Percentiles rank a stretch among this genome's conserved stretches.
Conservation (phyloP, 2,888 invertebrate genomes). For the Bombyx huttoni region DNA sequence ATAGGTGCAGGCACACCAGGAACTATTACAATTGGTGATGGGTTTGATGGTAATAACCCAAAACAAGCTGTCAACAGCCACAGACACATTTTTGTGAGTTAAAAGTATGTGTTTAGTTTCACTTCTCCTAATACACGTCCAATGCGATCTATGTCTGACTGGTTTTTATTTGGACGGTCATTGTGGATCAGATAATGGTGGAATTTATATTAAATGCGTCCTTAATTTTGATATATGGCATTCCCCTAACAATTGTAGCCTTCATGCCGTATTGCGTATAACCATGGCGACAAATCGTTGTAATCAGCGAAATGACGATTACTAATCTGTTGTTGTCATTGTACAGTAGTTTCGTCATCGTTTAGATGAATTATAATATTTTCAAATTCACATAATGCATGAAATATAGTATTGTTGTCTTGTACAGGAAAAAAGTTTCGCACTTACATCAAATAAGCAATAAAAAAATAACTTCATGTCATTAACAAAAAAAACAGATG, state of each 20-base stretch:
- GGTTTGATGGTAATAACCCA: slow-evolving; percentile 47
- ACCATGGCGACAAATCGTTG: slow-evolving; percentile 59
- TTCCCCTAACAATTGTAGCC: slow-evolving; percentile 63
- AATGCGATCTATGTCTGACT: slow-evolving; percentile 15
- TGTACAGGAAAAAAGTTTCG: not conserved
- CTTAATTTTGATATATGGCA: slow-evolving; percentile 52
- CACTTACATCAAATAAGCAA: too few species aligned
- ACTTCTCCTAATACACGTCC: slow-evolving; percentile 7
- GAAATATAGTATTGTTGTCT: not conserved
- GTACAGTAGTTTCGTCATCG: not conserved
- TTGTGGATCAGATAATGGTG: slow-evolving; percentile 19
- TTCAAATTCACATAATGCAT: not conserved
- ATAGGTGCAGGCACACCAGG: slow-evolving; percentile 54
- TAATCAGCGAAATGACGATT: slow-evolving; percentile 59
- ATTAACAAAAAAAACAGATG: too few species aligned
- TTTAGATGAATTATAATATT: not conserved
- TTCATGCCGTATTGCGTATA: slow-evolving; percentile 62
- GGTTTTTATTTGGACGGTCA: not conserved
- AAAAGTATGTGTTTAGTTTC: not conserved
- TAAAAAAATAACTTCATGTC: too few species aligned
- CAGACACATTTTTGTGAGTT: slow-evolving; percentile 42
- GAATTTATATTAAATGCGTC: slow-evolving; percentile 54
- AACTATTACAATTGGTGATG: slow-evolving; percentile 36
- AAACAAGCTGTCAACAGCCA: slow-evolving; percentile 65
- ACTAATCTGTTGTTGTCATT: slow-evolving; percentile 36